phyloP scores from a whole-genome alignment of 2,113 vertebrate species.

The Erythrolamprus reginae region DNA sequence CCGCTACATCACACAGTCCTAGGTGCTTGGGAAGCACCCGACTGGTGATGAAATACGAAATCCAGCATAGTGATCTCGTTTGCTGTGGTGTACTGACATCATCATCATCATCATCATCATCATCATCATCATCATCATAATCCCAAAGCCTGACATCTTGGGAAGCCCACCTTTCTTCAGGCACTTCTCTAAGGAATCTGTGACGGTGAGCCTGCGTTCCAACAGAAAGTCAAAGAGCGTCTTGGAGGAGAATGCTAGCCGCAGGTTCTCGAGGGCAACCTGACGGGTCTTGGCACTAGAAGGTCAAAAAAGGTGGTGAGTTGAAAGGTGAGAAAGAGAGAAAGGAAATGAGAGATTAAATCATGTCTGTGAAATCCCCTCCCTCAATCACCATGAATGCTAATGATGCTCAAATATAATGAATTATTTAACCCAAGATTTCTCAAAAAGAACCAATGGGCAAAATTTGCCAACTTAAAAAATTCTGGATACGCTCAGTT shows the following conservation, averaged over 20 bases:
- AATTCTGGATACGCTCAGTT: background rate
- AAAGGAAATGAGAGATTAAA: background rate
- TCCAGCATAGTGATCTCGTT: too few relatives aligned
- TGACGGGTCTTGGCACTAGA: conserved; percentile 80
- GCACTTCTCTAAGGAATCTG: conserved; percentile 87
- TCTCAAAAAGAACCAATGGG: background rate
- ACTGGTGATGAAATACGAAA: too few relatives aligned
- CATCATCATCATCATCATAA: too few relatives aligned
- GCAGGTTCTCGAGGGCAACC: conserved; percentile 79
- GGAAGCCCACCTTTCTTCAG: conserved; percentile 83
- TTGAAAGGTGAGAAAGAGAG: background rate
- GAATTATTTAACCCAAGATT: background rate
- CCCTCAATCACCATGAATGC: background rate
- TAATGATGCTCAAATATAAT: background rate
- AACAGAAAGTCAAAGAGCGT: conserved; percentile 81
- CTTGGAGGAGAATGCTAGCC: conserved; percentile 79
- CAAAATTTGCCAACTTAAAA: background rate
- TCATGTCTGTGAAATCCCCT: background rate
- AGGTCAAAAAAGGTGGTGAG: background rate
- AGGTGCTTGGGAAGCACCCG: too few relatives aligned
- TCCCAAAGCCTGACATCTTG: background rate
- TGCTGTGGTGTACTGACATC: too few relatives aligned
- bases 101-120: too few relatives aligned
- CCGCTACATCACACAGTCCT: too few relatives aligned
- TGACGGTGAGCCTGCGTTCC: conserved; percentile 80